phyloP scores from a whole-genome alignment of 2,888 invertebrate genomes.

The Ophion ellenae region DNA sequence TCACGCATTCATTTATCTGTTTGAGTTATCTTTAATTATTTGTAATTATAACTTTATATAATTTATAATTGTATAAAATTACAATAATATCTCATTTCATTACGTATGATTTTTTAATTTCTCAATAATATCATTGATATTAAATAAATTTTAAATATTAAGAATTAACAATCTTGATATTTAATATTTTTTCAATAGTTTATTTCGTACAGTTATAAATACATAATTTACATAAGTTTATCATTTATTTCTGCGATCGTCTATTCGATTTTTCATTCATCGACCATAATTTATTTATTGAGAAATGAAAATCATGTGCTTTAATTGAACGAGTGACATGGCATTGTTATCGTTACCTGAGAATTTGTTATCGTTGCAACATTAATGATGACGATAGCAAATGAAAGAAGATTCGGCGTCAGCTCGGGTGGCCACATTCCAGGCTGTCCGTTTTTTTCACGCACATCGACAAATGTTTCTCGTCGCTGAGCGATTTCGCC shows the following conservation, averaged over 20 bases:
- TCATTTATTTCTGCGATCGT: neutral
- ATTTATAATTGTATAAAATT: too few species aligned
- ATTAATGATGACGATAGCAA: neutral
- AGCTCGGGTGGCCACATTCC: conserved; percentile 26
- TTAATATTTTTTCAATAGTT: neutral
- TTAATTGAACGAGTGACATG: neutral
- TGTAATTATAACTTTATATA: too few species aligned
- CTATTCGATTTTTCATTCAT: neutral
- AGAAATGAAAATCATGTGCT: neutral
- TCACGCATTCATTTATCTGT: too few species aligned
- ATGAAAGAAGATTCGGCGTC: conserved; percentile 15
- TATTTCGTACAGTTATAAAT: neutral
- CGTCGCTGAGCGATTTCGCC: neutral
- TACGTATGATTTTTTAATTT: too few species aligned
- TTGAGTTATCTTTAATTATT: too few species aligned
- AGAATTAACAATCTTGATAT: neutral
- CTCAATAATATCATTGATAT: too few species aligned
- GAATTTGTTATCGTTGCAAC: conserved; percentile 3
- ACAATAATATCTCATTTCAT: too few species aligned
- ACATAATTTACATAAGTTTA: neutral
- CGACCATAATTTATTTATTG: neutral
- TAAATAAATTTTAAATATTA: too few species aligned
- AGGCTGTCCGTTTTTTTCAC: neutral
- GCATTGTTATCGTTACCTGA: conserved; percentile 31
- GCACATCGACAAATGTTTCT: neutral